These are phyloP conservation scores for Drosophila lini DNA, from an alignment of 1,140 invertebrate species.

Conservation along the genomic window DNA sequence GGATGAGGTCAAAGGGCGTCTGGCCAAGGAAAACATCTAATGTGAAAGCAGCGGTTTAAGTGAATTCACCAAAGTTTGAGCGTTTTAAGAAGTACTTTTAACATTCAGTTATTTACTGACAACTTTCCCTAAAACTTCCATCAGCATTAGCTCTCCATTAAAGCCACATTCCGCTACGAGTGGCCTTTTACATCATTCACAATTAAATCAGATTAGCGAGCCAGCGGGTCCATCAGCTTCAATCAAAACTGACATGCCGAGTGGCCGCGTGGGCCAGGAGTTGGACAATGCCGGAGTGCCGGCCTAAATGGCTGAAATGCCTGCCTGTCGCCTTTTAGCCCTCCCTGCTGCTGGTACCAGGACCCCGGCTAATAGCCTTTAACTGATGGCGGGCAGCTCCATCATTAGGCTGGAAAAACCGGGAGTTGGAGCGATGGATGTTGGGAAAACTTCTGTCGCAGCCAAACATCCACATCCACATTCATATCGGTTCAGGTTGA, in stretches of 20 bases:
- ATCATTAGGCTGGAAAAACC: constrained; percentile 55
- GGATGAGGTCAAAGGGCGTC: neutral
- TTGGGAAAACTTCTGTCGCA: neutral
- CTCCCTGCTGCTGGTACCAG: neutral
- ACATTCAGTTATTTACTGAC: neutral
- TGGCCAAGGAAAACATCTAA: neutral
- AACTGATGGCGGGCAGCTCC: constrained; percentile 50
- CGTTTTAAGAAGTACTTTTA: neutral
- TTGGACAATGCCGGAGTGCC: constrained; percentile 29
- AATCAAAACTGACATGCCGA: constrained; percentile 76
- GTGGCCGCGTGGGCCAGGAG: constrained; percentile 53
- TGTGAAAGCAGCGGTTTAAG: neutral
- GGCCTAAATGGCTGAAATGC: constrained; percentile 26
- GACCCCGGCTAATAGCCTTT: constrained; percentile 56
- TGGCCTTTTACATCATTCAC: constrained; percentile 63
- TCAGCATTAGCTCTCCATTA: constrained; percentile 34
- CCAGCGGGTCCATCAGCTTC: constrained; percentile 64
- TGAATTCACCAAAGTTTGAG: too few relatives aligned
- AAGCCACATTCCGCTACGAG: constrained; percentile 20
- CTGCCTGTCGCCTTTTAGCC: constrained; percentile 23
- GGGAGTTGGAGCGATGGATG: neutral
- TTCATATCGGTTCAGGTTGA: constrained; percentile 34
- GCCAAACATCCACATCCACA: constrained; percentile 10
- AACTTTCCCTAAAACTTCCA: neutral
- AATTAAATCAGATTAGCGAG: constrained; percentile 72